These are phyloP conservation scores for Cherax destructor DNA, from an alignment of 1,140 invertebrate genomes.

Conservation along the genomic window DNA sequence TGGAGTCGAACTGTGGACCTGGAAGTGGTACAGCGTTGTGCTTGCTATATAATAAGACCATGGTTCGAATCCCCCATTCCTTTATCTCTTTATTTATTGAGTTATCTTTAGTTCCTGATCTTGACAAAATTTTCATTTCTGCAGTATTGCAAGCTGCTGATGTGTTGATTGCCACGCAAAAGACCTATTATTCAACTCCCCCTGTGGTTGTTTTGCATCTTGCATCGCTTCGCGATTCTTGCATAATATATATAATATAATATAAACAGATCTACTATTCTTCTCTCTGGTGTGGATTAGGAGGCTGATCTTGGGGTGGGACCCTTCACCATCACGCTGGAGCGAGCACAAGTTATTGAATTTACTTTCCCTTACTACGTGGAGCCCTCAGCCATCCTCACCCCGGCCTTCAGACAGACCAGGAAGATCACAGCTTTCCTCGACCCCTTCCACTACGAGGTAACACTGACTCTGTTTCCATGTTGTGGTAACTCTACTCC, in stretches of 20 bases:
- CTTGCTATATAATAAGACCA: no score
- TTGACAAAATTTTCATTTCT: no score
- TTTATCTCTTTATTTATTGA: no score
- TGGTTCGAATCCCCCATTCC: no score
- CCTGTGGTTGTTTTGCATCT: no score
- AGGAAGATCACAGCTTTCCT: conserved; percentile 72
- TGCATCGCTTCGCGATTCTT: not conserved
- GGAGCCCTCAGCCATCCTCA: conserved; percentile 72
- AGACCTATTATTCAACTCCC: not conserved
- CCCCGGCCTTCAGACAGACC: conserved; percentile 70
- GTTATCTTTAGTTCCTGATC: no score
- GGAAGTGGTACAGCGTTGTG: no score
- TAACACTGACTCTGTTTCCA: not conserved
- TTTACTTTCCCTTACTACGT: conserved; percentile 75
- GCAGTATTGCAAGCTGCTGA: not conserved
- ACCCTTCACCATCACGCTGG: conserved; percentile 75
- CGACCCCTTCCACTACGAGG: conserved; percentile 66
- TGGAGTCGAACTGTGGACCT: no score
- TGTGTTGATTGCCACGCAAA: not conserved
- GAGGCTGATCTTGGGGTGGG: conserved; percentile 75
- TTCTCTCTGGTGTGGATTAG: conserved; percentile 19
- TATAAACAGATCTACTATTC: no score
- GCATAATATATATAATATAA: no score
- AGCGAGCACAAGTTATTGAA: conserved; percentile 74
- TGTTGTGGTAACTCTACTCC: no score